Conservation (phyloP, 64 coral and sea anemone genomes). For the Trachythela sp. region DNA sequence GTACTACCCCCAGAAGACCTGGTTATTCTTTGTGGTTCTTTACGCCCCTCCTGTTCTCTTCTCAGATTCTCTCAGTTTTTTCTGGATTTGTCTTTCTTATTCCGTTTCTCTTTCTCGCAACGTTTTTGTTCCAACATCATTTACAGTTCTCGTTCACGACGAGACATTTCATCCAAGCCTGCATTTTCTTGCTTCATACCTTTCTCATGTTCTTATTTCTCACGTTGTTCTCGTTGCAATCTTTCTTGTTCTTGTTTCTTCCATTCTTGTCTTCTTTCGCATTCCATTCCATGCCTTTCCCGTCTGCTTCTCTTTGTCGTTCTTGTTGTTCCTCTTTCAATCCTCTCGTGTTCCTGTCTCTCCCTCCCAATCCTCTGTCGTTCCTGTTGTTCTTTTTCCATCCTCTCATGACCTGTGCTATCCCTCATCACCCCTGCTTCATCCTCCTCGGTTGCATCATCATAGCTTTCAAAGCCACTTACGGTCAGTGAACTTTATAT, state of each 20-base stretch:
- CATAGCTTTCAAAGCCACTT: no score
- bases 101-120: background rate
- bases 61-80: background rate
- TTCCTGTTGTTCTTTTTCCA: no score
- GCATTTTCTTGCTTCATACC: no score
- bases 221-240: background rate
- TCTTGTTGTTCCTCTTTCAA: background rate
- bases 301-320: background rate
- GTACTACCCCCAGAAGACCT: background rate
- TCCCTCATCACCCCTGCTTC: no score
- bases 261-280: background rate
- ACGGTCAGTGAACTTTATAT: no score
- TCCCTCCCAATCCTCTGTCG: background rate
- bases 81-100: background rate
- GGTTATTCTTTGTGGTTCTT: background rate
- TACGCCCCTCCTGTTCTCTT: background rate
- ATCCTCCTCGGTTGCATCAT: no score
- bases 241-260: background rate
- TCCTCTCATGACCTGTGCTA: no score
- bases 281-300: background rate
- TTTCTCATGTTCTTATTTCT: background rate
- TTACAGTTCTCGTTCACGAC: background rate
- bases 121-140: conserved; percentile 7
- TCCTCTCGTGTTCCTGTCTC: background rate
- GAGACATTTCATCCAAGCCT: background rate